Conservation (phyloP, 2,113 vertebrate species). For the Delphinus delphis region DNA sequence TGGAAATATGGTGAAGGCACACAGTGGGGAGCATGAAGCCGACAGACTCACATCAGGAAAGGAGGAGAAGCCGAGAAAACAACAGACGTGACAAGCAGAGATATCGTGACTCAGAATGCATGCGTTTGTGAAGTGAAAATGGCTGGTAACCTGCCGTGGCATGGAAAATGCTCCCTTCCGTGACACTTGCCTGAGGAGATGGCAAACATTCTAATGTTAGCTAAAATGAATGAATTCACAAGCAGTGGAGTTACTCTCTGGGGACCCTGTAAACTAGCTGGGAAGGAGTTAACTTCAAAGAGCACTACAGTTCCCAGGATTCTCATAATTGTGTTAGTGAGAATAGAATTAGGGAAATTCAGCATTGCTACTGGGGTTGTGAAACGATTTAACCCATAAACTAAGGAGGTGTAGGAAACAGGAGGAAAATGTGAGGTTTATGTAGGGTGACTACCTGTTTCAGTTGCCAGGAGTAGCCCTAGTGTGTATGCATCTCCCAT, state of each 20-base stretch:
- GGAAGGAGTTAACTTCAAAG: not conserved
- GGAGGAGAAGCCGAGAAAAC: not conserved
- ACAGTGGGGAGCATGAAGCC: not conserved
- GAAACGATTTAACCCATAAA: not conserved
- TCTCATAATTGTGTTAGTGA: not conserved
- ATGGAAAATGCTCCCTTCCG: not conserved
- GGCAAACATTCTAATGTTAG: not conserved
- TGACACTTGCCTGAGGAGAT: not conserved
- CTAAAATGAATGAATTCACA: not conserved
- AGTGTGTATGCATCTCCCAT: not conserved
- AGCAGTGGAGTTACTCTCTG: not conserved
- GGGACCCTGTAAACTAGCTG: not conserved
- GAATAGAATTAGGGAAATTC: not conserved
- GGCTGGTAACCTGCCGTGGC: fast-evolving
- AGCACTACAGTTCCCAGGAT: not conserved
- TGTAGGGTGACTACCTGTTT: fast-evolving
- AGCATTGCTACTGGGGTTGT: not conserved
- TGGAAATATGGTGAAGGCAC: not conserved
- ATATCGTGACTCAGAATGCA: not conserved
- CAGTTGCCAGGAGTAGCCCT: not conserved
- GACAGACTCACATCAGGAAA: not conserved
- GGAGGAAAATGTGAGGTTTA: not conserved
- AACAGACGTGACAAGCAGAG: no score
- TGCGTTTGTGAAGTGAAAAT: not conserved
- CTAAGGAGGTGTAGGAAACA: not conserved